phyloP scores from a whole-genome alignment of 2,113 vertebrate species.

The human region GRCh38 chr12:110123501-110124000 shows the following conservation, averaged over 20 bases:
- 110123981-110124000: not conserved
- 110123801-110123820: not conserved
- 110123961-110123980: not conserved
- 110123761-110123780: not conserved
- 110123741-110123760: constrained; percentile 18
- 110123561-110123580: not conserved
- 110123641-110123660: not conserved
- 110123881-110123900: not conserved
- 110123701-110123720: constrained; percentile 46
- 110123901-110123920: not conserved
- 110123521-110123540: not conserved
- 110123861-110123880: not conserved
- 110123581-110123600: not conserved
- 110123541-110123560: not conserved
- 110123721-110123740: not conserved
- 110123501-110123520: not conserved
- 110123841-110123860: constrained; percentile 24
- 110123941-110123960: not conserved
- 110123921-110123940: not conserved
- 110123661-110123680: not conserved
- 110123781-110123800: not conserved
- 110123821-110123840: constrained; percentile 26
- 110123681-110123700: constrained; percentile 38
- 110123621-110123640: not conserved
- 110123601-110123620: not conserved